These are phyloP conservation scores for Potamarius usumacintae DNA, from an alignment of 2,113 vertebrate species.

Conservation along the genomic window DNA sequence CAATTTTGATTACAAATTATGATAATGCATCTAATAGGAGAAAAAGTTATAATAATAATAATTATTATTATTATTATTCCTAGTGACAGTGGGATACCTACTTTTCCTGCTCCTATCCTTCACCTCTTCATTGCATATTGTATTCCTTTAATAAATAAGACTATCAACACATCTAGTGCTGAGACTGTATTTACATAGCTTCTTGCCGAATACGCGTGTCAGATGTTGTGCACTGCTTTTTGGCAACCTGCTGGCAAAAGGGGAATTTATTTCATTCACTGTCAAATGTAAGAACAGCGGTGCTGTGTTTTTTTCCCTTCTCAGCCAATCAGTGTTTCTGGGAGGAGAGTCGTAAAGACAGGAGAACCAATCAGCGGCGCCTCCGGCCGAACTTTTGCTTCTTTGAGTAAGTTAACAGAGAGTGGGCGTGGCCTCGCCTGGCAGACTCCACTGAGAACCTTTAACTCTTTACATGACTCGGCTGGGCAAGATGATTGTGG, in stretches of 20 bases:
- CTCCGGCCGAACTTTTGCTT: constrained; percentile 80
- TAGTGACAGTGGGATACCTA: not conserved
- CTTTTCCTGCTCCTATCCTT: not conserved
- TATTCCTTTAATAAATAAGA: constrained; percentile 48
- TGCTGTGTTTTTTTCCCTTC: constrained; percentile 55
- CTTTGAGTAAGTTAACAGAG: constrained; percentile 75
- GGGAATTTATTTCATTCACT: constrained; percentile 75
- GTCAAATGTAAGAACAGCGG: constrained; percentile 58
- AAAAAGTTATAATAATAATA: not conserved
- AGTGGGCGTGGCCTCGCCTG: constrained; percentile 72
- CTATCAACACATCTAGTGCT: constrained; percentile 47
- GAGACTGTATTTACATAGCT: constrained; percentile 53
- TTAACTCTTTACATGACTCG: constrained; percentile 70
- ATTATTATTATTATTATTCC: not conserved
- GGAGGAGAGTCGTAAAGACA: constrained; percentile 44
- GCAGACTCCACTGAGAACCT: constrained; percentile 67
- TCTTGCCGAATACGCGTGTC: constrained; percentile 47
- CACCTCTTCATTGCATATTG: constrained; percentile 31
- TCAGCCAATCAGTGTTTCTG: constrained; percentile 57
- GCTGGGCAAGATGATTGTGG: not conserved
- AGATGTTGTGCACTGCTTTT: constrained; percentile 45
- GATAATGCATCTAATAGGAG: not conserved
- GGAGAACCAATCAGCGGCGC: constrained; percentile 70
- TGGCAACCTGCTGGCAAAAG: constrained; percentile 51
- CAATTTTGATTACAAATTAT: not conserved